Percentiles rank a stretch among this genome's conserved stretches.
These are phyloP conservation scores for Agriopis aurantiaria DNA, from an alignment of 2,888 invertebrate genomes.

Conservation along the genomic window DNA sequence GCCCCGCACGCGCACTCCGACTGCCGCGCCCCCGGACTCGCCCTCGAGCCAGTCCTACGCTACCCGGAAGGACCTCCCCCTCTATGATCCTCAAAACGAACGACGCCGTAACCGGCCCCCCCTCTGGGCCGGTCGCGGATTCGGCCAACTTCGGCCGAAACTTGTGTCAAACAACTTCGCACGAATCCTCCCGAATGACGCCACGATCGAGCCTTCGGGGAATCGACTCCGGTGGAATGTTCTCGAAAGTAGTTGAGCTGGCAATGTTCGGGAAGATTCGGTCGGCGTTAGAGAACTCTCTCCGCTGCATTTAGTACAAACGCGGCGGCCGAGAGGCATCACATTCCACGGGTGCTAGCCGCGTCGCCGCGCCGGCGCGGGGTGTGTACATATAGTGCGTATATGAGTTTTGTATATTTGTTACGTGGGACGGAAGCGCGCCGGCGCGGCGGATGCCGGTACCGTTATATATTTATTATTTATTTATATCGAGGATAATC, in stretches of 20 bases:
- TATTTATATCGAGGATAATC: constrained; percentile 58
- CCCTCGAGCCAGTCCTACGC: constrained; percentile 94
- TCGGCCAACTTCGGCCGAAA: background rate
- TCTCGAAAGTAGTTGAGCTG: background rate
- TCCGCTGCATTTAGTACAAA: constrained; percentile 55
- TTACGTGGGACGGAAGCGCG: constrained; percentile 56
- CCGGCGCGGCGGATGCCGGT: constrained; percentile 49
- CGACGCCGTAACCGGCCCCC: constrained; percentile 35
- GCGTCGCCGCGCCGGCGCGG: constrained; percentile 26
- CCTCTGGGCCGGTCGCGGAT: constrained; percentile 32
- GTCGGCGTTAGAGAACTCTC: constrained; percentile 46
- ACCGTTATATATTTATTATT: constrained; percentile 61
- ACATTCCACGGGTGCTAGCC: constrained; percentile 45
- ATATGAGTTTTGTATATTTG: constrained; percentile 75
- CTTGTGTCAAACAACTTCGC: constrained; percentile 11
- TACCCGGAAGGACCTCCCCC: constrained; percentile 98
- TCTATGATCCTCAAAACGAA: constrained; percentile 83
- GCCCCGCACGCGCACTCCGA: constrained; percentile 95
- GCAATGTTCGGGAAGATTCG: background rate
- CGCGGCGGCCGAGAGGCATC: constrained; percentile 56
- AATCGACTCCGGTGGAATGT: background rate
- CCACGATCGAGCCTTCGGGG: background rate
- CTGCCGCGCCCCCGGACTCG: constrained; percentile 91
- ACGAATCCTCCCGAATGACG: constrained; percentile 1
- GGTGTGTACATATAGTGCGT: constrained; percentile 51